phyloP scores from a whole-genome alignment of 2,113 vertebrate species.

The Gavialis gangeticus region DNA sequence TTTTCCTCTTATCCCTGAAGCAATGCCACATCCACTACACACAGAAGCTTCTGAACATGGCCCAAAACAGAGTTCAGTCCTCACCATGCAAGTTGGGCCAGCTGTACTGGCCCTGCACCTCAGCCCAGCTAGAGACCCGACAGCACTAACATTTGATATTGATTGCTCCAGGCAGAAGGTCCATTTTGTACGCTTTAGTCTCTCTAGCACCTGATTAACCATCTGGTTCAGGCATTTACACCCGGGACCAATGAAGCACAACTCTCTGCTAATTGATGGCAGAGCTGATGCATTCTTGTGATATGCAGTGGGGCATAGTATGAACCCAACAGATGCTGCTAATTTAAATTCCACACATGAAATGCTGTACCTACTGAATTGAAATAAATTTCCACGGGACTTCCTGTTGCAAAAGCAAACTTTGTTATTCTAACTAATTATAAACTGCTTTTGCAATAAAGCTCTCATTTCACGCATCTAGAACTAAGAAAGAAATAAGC shows the following conservation, averaged over 20 bases:
- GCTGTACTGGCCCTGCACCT: neutral
- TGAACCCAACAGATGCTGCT: neutral
- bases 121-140: neutral
- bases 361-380: neutral
- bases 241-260: neutral
- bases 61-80: neutral
- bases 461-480: neutral
- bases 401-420: neutral
- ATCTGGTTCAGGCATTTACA: neutral
- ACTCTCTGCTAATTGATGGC: neutral
- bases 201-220: neutral
- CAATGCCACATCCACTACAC: neutral
- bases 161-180: neutral
- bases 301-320: neutral
- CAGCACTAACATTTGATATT: neutral
- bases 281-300: neutral
- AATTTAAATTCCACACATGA: constrained; percentile 22
- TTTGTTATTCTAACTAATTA: neutral
- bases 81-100: neutral
- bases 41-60: accelerated
- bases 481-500: neutral
- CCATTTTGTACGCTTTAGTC: neutral
- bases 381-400: constrained; percentile 29
- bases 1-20: neutral
- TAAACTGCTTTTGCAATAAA: neutral